A percentile compares a stretch with the other conserved stretches of the same genome.
phyloP scores from a whole-genome alignment of 1,140 invertebrate genomes.

The Diorhabda carinulata region DNA sequence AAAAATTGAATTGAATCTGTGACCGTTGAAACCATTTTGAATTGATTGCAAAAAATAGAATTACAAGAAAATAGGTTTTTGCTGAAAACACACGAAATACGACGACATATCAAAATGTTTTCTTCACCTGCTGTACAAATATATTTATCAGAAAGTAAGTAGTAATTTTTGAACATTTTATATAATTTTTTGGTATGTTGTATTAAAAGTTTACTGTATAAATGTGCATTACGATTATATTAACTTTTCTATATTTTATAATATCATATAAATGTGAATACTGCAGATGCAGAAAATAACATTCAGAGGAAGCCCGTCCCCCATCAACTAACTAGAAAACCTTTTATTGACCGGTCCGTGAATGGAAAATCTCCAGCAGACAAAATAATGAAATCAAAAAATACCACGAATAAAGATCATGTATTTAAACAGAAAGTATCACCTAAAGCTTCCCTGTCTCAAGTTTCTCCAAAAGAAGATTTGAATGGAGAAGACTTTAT shows the following conservation, averaged over 20 bases:
- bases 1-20: too few species aligned
- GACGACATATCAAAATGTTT: constrained; percentile 22
- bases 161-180: constrained; percentile 4
- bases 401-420: not conserved
- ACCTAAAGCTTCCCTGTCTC: not conserved
- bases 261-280: not conserved
- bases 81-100: not conserved
- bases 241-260: constrained; percentile 9
- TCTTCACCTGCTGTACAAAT: constrained; percentile 27
- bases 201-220: not conserved
- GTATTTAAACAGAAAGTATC: constrained; percentile 8
- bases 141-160: constrained; percentile 30
- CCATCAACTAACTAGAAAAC: constrained; percentile 23
- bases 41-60: too few species aligned
- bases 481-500: constrained; percentile 14
- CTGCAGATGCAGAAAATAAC: constrained; percentile 21
- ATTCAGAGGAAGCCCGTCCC: constrained; percentile 23
- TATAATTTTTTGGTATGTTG: too few species aligned
- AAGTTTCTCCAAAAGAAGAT: not conserved
- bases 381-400: constrained; percentile 22
- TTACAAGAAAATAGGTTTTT: not conserved
- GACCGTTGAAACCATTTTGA: too few species aligned
- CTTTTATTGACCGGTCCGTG: constrained; percentile 28
- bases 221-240: constrained; percentile 5
- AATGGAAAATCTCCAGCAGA: constrained; percentile 26